Evolutionary conservation across 2,797 vertebrate species (phyloP).

Genomic region (Enteromius radiatus): DNA sequence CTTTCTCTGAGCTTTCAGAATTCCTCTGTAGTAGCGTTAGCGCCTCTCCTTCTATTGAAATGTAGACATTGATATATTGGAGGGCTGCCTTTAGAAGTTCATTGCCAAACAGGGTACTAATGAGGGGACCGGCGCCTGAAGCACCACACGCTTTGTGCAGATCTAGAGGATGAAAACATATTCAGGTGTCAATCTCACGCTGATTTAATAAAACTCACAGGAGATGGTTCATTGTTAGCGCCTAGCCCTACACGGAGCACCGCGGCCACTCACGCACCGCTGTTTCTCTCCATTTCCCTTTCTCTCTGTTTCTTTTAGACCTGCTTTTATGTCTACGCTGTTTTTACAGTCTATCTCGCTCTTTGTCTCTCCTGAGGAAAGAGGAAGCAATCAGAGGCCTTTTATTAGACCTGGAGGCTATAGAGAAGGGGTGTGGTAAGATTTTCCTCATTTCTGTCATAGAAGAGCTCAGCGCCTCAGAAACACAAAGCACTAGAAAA

Average conservation of each 20-base stretch:
- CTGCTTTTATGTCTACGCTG: conserved; percentile 54
- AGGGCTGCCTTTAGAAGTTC: conserved; percentile 57
- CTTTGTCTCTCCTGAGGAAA: conserved; percentile 55
- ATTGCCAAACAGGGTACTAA: conserved; percentile 62
- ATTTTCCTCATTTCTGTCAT: conserved; percentile 60
- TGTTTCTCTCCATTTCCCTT: conserved; percentile 21
- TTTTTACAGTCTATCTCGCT: conserved; percentile 50
- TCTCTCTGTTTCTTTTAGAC: conserved; percentile 45
- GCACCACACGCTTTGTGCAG: conserved; percentile 64
- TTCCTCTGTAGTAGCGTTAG: conserved; percentile 30
- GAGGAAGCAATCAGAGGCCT: conserved; percentile 66
- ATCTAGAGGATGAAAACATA: conserved; percentile 75
- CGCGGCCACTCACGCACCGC: conserved; percentile 37
- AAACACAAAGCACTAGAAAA: conserved; percentile 53
- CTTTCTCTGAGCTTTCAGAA: conserved; percentile 32
- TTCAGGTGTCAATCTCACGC: conserved; percentile 79
- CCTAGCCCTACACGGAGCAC: conserved; percentile 26
- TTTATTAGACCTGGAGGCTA: conserved; percentile 66
- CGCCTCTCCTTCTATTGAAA: conserved; percentile 53
- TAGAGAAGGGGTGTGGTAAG: conserved; percentile 54
- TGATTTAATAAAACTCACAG: conserved; percentile 75
- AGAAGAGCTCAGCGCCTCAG: conserved; percentile 38
- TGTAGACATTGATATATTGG: conserved; percentile 61
- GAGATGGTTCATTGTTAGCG: conserved; percentile 73
- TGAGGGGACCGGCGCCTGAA: conserved; percentile 53